phyloP scores from a whole-genome alignment of 2,113 vertebrate species.

The Progne subis region DNA sequence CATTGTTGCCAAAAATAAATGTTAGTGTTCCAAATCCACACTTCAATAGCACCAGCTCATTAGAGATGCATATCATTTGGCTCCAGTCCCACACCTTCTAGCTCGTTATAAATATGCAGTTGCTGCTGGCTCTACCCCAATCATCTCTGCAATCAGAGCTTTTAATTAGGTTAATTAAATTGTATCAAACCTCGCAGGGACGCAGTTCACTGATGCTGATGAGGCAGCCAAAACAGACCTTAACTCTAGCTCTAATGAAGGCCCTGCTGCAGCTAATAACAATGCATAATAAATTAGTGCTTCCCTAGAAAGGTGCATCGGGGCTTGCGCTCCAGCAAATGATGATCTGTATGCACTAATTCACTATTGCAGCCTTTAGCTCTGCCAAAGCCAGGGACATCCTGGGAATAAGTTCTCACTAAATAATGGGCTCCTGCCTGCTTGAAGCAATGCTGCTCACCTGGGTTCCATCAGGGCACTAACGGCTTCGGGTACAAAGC shows the following conservation, averaged over 20 bases:
- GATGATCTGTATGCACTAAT: constrained; percentile 55
- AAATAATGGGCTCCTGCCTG: constrained; percentile 49
- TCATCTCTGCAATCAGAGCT: constrained; percentile 99
- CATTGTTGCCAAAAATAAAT: constrained; percentile 85
- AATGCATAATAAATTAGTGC: constrained; percentile 78
- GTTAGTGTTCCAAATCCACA: constrained; percentile 77
- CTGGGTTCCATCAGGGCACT: background rate
- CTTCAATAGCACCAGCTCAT: constrained; percentile 84
- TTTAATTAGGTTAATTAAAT: constrained; percentile 99
- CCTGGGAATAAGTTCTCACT: constrained; percentile 49
- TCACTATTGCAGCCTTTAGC: constrained; percentile 35
- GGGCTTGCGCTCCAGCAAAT: constrained; percentile 56
- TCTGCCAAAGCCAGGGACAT: constrained; percentile 60
- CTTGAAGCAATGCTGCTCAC: background rate
- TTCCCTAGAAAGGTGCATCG: constrained; percentile 76
- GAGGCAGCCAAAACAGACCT: constrained; percentile 95
- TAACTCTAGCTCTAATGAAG: constrained; percentile 82
- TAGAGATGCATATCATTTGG: constrained; percentile 94
- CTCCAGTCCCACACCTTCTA: constrained; percentile 93
- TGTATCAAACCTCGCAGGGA: constrained; percentile 99
- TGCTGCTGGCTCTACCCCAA: constrained; percentile 94
- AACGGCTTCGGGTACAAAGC: background rate
- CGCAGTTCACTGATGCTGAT: constrained; percentile 93
- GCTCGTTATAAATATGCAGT: constrained; percentile 92
- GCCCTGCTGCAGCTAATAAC: constrained; percentile 78